Evolutionary conservation across 2,113 vertebrate species (phyloP), one percentile per base, ranked within the genome.

Genomic region (Corythaeola cristata): DNA sequence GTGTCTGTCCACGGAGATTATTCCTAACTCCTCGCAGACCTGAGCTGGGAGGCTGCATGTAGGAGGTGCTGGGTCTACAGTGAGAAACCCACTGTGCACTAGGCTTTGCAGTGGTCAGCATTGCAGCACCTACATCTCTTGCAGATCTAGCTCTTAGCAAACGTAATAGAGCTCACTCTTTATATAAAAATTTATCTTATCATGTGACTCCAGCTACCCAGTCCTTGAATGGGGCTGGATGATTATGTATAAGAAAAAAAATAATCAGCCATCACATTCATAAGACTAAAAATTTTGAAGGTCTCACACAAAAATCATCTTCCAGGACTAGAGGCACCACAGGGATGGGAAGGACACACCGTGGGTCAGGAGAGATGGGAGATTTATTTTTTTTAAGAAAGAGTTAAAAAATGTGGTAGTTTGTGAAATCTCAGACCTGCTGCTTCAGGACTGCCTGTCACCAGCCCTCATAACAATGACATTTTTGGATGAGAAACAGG

Each of bases 231-330:
- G 9, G 28, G 19, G 72, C 39, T 33, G 27, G 14, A 30, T 4
- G 8, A 39, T n/a, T 72, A 32, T 8, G 27, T 88, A 71, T 23
- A 44, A 73, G 12, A 2, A 12, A 13, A 24, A 49, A 22, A 44
- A 44, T 14, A 71, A n/a, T n/a, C 20, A 17, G 2, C 73, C 0
- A 0, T 66, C 30, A 35, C 7, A 56, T 72, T 68, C 11, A 12
- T 35, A 41, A 35, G 8, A 72, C 20, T 47, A 68, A 80, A 88
- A 62, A 12, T 55, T 26, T 26, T 39, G 28, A 44, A 41, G 13
- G 21, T 62, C 21, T 89, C 8, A 16, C 59, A 11, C 12, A 81
- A 62, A 89, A 11, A 6, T 33, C 47, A 49, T 33, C 50, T 81
- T 77, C 59, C 39, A 86, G 26, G 27, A 30, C 30, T 41, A 13